Conservation (phyloP, 2,113 vertebrate genomes). For the Pangasianodon gigas region DNA sequence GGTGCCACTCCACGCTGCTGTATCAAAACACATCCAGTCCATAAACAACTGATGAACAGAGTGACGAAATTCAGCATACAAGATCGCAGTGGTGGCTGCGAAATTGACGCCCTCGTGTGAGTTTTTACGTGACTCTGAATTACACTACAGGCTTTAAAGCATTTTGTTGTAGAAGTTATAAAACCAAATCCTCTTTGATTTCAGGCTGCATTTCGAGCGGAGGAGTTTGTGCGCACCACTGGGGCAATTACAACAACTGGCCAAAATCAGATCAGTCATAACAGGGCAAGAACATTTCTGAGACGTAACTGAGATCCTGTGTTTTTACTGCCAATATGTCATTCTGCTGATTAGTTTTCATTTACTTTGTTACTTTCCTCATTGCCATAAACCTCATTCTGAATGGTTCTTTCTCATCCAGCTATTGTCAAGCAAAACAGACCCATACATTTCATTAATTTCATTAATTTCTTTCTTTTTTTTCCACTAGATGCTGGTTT, state of each 20-base stretch:
- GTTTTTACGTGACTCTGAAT: conserved; percentile 19
- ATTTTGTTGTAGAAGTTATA: background rate
- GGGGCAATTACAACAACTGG: background rate
- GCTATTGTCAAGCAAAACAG: background rate
- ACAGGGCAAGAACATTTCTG: background rate
- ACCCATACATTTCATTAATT: background rate
- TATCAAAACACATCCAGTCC: background rate
- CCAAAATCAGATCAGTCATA: accelerated
- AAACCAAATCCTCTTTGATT: conserved; percentile 5
- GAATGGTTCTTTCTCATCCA: background rate
- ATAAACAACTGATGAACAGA: background rate
- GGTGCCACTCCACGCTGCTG: conserved; percentile 44
- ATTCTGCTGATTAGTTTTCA: too few species aligned
- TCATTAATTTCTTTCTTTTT: background rate
- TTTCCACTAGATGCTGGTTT: background rate
- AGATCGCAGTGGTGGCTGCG: conserved; percentile 19
- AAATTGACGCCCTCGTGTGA: conserved; percentile 49
- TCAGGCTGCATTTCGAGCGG: conserved; percentile 4
- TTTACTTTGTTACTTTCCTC: background rate
- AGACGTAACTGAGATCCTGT: background rate
- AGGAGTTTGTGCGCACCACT: conserved; percentile 20
- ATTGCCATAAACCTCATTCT: background rate
- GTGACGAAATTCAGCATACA: conserved; percentile 11
- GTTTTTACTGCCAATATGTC: background rate
- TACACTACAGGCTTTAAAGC: background rate